Conservation (phyloP, 1,140 invertebrate genomes). For the Microplitis mediator region DNA sequence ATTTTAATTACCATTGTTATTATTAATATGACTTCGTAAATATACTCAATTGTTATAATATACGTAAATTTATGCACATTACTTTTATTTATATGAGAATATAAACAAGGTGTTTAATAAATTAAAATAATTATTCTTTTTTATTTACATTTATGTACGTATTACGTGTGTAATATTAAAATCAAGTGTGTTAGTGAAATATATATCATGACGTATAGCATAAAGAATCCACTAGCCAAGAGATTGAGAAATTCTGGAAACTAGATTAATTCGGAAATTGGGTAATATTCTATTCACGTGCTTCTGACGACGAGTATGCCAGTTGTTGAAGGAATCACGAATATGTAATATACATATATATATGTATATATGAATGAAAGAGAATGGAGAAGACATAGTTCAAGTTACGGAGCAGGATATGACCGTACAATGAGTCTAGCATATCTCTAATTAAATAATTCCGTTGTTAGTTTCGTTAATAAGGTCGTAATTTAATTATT, state of each 20-base stretch:
- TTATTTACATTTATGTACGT: no score
- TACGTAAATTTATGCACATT: no score
- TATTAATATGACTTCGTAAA: no score
- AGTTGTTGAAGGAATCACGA: no score
- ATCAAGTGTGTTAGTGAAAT: no score
- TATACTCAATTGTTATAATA: no score
- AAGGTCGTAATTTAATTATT: not conserved
- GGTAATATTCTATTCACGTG: not conserved
- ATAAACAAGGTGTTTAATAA: no score
- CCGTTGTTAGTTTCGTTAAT: not conserved
- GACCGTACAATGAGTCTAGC: not conserved
- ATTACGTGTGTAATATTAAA: no score
- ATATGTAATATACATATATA: not conserved
- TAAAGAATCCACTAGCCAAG: not conserved
- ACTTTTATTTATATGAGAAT: no score
- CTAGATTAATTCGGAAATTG: not conserved
- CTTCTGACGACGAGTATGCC: not conserved
- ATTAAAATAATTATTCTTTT: no score
- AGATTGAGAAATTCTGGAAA: not conserved
- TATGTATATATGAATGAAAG: not conserved
- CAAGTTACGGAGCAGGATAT: not conserved
- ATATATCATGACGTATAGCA: no score
- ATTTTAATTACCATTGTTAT: no score
- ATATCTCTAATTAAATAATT: not conserved
- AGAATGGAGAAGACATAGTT: not conserved